Evolutionary conservation across 2,113 vertebrate species (phyloP).

Genomic region (Cynoglossus semilaevis): DNA sequence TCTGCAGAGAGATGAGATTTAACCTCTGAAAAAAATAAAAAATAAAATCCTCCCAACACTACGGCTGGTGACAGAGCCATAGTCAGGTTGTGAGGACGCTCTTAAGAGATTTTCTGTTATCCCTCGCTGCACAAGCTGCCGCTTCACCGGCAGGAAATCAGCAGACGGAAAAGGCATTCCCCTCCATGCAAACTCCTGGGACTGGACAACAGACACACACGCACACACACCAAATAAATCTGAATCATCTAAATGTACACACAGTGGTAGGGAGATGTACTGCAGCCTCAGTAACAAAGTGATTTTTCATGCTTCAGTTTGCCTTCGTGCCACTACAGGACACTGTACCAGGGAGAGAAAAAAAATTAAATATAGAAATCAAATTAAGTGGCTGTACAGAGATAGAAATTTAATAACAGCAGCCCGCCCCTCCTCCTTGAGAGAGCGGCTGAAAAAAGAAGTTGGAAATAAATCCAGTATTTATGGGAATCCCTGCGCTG

Average conservation of each 20-base stretch:
- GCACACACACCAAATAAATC: neutral
- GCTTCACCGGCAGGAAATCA: slow-evolving; percentile 48
- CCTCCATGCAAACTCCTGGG: slow-evolving; percentile 21
- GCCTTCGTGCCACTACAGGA: too few species aligned
- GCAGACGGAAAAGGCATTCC: slow-evolving; percentile 22
- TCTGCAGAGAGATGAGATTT: slow-evolving; percentile 66
- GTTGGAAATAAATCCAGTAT: too few species aligned
- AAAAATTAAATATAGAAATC: too few species aligned
- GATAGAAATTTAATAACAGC: too few species aligned
- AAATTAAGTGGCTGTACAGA: too few species aligned
- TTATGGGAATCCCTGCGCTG: too few species aligned
- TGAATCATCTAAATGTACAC: slow-evolving; percentile 7
- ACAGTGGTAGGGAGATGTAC: slow-evolving; percentile 1
- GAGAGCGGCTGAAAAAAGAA: too few species aligned
- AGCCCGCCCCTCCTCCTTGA: too few species aligned
- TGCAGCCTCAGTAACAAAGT: slow-evolving; percentile 3
- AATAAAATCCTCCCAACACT: slow-evolving; percentile 49
- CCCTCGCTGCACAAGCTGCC: slow-evolving; percentile 41
- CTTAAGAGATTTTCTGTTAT: slow-evolving; percentile 60
- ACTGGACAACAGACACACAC: slow-evolving; percentile 29
- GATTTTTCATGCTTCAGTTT: neutral
- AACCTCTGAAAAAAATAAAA: slow-evolving; percentile 63
- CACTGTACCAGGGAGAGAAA: too few species aligned
- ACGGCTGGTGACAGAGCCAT: slow-evolving; percentile 44
- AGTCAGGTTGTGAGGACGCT: slow-evolving; percentile 39